phyloP scores from a whole-genome alignment of 2,888 invertebrate genomes.

The Metellina segmentata region DNA sequence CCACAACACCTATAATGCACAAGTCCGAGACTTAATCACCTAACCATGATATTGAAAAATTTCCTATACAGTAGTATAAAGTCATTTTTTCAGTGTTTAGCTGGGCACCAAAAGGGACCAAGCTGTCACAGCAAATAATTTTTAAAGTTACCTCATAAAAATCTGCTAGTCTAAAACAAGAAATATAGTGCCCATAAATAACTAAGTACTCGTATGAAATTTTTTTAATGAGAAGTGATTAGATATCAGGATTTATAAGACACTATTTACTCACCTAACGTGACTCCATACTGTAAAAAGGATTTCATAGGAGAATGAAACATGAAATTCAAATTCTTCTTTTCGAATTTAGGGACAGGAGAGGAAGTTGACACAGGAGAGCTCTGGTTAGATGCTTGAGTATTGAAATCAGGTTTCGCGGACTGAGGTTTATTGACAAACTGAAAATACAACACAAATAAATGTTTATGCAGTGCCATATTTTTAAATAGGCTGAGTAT shows the following conservation, averaged over 20 bases:
- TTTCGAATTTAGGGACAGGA: conserved; percentile 81
- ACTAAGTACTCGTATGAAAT: not conserved
- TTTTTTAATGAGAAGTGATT: not conserved
- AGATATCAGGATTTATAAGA: not conserved
- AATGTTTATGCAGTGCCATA: not conserved
- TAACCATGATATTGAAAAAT: too few relatives aligned
- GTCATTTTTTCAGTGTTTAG: too few relatives aligned
- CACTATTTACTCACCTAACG: conserved; percentile 79
- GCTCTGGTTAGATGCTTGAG: conserved; percentile 7
- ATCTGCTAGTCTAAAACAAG: too few relatives aligned
- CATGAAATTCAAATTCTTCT: conserved; percentile 83
- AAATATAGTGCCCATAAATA: too few relatives aligned
- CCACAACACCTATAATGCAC: too few relatives aligned
- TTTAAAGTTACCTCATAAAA: too few relatives aligned
- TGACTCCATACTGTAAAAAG: conserved; percentile 85
- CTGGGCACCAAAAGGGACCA: too few relatives aligned
- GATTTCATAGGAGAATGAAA: conserved; percentile 83
- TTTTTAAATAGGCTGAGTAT: too few relatives aligned
- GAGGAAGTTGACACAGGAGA: not conserved
- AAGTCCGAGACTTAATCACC: too few relatives aligned
- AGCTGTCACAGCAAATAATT: too few relatives aligned
- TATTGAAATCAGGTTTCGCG: conserved; percentile 64
- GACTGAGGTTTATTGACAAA: conserved; percentile 55
- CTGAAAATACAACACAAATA: not conserved
- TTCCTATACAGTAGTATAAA: too few relatives aligned